Evolutionary conservation across 1,140 invertebrate species (phyloP).

Genomic region (Drosophila varians): DNA sequence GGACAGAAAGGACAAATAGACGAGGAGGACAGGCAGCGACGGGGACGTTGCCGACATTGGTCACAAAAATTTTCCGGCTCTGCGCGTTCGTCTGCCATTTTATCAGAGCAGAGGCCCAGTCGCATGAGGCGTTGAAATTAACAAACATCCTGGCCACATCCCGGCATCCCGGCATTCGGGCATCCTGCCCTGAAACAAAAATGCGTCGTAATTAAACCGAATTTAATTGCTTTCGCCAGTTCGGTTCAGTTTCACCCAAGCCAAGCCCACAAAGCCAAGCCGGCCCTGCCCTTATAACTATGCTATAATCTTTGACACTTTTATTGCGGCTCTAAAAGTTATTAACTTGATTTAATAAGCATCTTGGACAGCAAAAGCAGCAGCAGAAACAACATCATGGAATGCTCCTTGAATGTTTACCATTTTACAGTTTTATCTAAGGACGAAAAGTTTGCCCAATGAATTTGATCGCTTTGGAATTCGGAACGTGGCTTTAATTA

Average conservation of each 20-base stretch:
- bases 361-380: conserved; percentile 40
- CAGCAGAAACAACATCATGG: conserved; percentile 1
- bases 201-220: conserved; percentile 79
- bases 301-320: conserved; percentile 83
- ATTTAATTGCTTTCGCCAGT: conserved; percentile 75
- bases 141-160: conserved; percentile 62
- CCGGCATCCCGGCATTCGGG: not conserved
- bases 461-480: conserved; percentile 71
- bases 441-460: conserved; percentile 55
- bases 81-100: conserved; percentile 69
- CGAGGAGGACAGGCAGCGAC: conserved; percentile 12
- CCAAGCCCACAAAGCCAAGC: not conserved
- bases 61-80: conserved; percentile 76
- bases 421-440: conserved; percentile 68
- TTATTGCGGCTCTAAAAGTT: conserved; percentile 82
- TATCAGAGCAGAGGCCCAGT: conserved; percentile 56
- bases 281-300: conserved; percentile 58
- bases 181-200: conserved; percentile 52
- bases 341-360: conserved; percentile 83
- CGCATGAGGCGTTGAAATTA: conserved; percentile 79
- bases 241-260: no score
- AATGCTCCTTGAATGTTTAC: conserved; percentile 55
- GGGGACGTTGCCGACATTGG: conserved; percentile 52
- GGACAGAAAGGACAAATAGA: conserved; percentile 11
- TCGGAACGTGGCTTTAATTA: conserved; percentile 79